These are phyloP conservation scores for Agonopterix heracliana DNA, from an alignment of 2,888 invertebrate genomes.

Conservation along the genomic window DNA sequence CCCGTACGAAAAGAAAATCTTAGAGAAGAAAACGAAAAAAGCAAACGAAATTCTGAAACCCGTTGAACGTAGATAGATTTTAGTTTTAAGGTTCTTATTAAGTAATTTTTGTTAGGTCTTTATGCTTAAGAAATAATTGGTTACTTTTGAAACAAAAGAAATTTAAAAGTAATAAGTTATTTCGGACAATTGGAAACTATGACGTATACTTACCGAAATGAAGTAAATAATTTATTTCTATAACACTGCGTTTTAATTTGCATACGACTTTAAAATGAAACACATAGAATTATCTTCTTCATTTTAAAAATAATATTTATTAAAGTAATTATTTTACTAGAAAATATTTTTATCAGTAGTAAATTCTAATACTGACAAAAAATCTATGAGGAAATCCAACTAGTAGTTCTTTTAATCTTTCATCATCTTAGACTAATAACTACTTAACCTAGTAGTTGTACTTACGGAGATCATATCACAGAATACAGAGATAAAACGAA, in stretches of 20 bases:
- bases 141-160: constrained; percentile 7
- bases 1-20: constrained; percentile 52
- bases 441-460: neutral
- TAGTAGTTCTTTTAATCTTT: too few species aligned
- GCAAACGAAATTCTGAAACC: constrained; percentile 36
- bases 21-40: constrained; percentile 56
- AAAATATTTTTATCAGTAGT: too few species aligned
- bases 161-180: constrained; percentile 12
- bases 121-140: constrained; percentile 6
- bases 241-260: neutral
- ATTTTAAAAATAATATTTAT: too few species aligned
- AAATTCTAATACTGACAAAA: too few species aligned
- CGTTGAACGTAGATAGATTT: constrained; percentile 50
- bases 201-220: neutral
- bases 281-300: too few species aligned
- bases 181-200: neutral
- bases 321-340: too few species aligned
- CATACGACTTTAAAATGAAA: too few species aligned
- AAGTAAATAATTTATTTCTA: constrained; percentile 3
- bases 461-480: constrained; percentile 9
- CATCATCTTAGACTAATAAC: too few species aligned
- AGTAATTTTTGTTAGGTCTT: neutral
- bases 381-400: too few species aligned
- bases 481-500: neutral
- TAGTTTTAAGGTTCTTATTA: neutral